phyloP scores from a whole-genome alignment of 2,113 vertebrate species.

The Pelecanoides urinatrix region DNA sequence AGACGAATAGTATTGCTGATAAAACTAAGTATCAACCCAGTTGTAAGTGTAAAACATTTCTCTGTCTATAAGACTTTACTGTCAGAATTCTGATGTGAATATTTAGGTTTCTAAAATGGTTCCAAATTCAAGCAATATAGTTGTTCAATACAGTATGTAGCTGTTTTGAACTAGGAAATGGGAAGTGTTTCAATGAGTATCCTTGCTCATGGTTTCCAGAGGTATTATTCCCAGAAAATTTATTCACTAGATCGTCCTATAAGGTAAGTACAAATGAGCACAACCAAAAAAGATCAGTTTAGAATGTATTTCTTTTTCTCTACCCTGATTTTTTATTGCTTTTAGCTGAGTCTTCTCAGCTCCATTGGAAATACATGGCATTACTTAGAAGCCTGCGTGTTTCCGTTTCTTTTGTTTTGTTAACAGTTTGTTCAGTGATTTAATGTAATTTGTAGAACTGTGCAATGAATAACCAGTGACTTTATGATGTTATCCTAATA shows the following conservation, averaged over 20 bases:
- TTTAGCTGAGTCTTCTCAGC: neutral
- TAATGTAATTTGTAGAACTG: neutral
- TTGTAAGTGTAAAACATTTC: neutral
- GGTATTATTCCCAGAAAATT: neutral
- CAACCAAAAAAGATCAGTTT: neutral
- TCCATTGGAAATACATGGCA: neutral
- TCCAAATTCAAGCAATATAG: neutral
- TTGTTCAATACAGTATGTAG: neutral
- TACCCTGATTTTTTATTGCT: neutral
- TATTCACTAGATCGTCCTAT: neutral
- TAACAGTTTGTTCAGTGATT: neutral
- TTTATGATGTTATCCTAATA: constrained; percentile 32
- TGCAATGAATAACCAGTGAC: constrained; percentile 20
- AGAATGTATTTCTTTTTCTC: neutral
- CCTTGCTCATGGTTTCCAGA: neutral
- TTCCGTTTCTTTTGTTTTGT: neutral
- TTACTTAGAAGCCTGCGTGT: neutral
- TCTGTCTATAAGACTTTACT: neutral
- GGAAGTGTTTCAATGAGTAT: neutral
- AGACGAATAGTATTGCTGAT: neutral
- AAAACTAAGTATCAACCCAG: neutral
- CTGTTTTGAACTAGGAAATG: neutral
- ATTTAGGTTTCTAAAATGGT: neutral
- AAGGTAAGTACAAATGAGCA: neutral
- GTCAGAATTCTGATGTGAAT: neutral